These are phyloP conservation scores for Nasonovia ribisnigri DNA, from an alignment of 2,888 invertebrate genomes.

Conservation along the genomic window DNA sequence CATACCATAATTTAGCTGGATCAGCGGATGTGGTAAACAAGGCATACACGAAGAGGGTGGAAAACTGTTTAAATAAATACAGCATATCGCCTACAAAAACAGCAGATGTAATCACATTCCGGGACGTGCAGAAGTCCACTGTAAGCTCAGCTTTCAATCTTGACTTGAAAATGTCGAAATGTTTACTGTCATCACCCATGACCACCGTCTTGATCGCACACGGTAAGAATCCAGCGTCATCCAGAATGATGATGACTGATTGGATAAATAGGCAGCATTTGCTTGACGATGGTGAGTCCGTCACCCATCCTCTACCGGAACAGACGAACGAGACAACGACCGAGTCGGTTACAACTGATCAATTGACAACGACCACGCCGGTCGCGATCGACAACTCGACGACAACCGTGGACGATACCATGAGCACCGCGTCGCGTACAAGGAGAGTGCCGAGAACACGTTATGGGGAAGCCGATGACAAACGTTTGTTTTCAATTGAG, in stretches of 20 bases:
- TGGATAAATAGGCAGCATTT: not conserved
- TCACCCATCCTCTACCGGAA: not conserved
- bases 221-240: not conserved
- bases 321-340: not conserved
- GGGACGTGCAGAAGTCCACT: not conserved
- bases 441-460: not conserved
- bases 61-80: not conserved
- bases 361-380: not conserved
- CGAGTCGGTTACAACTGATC: not conserved
- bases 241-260: not conserved
- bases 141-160: not conserved
- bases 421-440: not conserved
- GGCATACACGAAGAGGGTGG: not conserved
- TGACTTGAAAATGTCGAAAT: not conserved
- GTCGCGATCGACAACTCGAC: not conserved
- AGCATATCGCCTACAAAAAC: not conserved
- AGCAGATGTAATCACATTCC: not conserved
- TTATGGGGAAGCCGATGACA: not conserved
- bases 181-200: not conserved
- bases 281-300: not conserved
- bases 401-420: not conserved
- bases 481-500: not conserved
- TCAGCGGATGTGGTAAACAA: not conserved
- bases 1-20: not conserved
- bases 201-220: no score